A percentile compares a stretch with the other conserved stretches of the same genome.
Evolutionary conservation across 2,797 vertebrate genomes (phyloP).

Genomic region (Picus viridis): DNA sequence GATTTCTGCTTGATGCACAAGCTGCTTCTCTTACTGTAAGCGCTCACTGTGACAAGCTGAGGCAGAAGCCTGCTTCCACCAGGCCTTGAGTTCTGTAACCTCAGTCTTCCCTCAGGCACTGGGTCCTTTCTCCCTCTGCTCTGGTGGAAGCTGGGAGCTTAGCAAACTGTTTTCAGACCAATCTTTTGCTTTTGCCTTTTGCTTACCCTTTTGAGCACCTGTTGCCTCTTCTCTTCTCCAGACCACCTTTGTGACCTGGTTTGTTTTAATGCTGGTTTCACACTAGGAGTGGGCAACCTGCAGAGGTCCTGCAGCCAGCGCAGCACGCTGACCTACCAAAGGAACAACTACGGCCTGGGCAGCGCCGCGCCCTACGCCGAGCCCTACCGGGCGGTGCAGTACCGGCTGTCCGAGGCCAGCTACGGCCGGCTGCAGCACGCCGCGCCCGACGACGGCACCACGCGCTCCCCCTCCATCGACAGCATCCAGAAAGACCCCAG

Average conservation of each 20-base stretch:
- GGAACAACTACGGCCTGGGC: constrained; percentile 90
- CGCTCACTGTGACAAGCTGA: neutral
- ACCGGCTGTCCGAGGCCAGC: constrained; percentile 84
- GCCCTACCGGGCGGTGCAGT: constrained; percentile 86
- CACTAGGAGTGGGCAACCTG: constrained; percentile 90
- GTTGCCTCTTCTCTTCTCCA: neutral
- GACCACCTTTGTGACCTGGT: neutral
- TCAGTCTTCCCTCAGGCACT: neutral
- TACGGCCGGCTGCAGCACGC: constrained; percentile 82
- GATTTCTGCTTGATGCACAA: neutral
- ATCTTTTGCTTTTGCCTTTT: neutral
- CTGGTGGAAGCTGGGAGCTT: neutral
- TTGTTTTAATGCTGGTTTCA: constrained; percentile 60
- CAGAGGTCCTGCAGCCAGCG: constrained; percentile 94
- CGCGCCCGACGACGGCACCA: constrained; percentile 85
- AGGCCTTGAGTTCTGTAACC: neutral
- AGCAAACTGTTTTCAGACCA: fast-evolving
- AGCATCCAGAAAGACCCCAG: constrained; percentile 99
- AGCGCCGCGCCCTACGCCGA: constrained; percentile 87
- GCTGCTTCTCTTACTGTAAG: neutral
- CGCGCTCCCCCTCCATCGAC: constrained; percentile 94
- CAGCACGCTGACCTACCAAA: constrained; percentile 95
- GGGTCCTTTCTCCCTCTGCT: neutral
- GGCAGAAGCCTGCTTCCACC: neutral
- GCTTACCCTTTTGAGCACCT: neutral